A percentile compares a stretch with the other conserved stretches of the same genome.
These are phyloP conservation scores for Pachydiplax longipennis DNA, from an alignment of 2,888 invertebrate genomes.

Conservation along the genomic window DNA sequence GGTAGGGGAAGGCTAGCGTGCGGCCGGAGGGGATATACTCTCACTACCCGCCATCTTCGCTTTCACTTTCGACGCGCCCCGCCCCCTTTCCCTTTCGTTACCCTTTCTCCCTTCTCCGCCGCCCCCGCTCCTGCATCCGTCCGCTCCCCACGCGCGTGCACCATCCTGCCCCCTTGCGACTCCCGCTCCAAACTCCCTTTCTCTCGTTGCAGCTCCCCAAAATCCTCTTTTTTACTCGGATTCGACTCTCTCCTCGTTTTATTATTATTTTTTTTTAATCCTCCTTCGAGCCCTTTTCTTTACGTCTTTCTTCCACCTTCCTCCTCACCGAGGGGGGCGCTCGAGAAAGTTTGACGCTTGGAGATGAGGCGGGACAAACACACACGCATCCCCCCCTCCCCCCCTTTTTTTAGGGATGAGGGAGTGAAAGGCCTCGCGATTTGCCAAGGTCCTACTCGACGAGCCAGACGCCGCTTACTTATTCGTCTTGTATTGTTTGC, in stretches of 20 bases:
- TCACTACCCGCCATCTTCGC: constrained; percentile 34
- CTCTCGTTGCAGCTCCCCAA: constrained; percentile 5
- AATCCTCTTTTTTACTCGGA: too few species aligned
- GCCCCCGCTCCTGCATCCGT: background rate
- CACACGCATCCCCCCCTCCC: background rate
- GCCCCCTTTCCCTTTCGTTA: background rate
- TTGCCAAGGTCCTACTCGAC: constrained; percentile 33
- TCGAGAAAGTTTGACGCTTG: background rate
- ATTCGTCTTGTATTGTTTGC: constrained; percentile 41
- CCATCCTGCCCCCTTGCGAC: constrained; percentile 36
- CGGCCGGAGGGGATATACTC: constrained; percentile 29
- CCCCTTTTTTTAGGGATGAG: background rate
- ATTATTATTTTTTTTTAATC: too few species aligned
- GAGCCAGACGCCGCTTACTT: constrained; percentile 24
- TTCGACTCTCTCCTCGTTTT: too few species aligned
- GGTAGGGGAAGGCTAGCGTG: background rate
- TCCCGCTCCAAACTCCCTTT: constrained; percentile 21
- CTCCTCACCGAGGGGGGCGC: background rate
- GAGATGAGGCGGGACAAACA: background rate
- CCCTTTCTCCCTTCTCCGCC: background rate
- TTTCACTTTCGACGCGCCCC: constrained; percentile 30
- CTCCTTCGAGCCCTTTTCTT: background rate
- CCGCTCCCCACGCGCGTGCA: constrained; percentile 5
- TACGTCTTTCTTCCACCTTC: background rate
- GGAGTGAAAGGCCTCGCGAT: constrained; percentile 16